Evolutionary conservation across 2,797 vertebrate genomes (phyloP).

Genomic region (Ctenopoma multispine): DNA sequence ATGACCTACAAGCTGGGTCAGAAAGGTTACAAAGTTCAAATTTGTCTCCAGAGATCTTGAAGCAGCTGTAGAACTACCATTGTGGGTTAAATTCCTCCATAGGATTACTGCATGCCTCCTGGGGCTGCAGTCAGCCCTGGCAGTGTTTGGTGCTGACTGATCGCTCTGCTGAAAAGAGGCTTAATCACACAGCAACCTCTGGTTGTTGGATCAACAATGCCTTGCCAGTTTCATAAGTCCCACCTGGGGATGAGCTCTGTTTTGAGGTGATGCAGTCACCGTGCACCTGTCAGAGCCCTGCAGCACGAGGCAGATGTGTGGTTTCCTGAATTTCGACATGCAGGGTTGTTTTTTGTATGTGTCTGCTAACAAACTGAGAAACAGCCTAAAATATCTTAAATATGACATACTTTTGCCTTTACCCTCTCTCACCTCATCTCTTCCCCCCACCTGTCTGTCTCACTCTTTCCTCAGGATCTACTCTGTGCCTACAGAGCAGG

Average conservation of each 20-base stretch:
- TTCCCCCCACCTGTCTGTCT: background rate
- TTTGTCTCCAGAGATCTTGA: constrained; percentile 30
- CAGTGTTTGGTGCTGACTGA: constrained; percentile 81
- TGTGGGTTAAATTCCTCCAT: constrained; percentile 79
- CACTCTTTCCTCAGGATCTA: constrained; percentile 76
- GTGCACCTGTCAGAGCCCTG: constrained; percentile 67
- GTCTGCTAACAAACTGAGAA: constrained; percentile 44
- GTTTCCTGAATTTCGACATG: constrained; percentile 45
- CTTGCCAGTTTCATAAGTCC: constrained; percentile 70
- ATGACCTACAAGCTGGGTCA: constrained; percentile 30
- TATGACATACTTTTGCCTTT: constrained; percentile 42
- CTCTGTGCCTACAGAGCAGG: constrained; percentile 82
- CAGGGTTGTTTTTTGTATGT: constrained; percentile 35
- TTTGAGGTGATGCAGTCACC: constrained; percentile 65
- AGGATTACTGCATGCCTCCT: constrained; percentile 78
- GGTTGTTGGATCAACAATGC: constrained; percentile 83
- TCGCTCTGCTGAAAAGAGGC: constrained; percentile 80
- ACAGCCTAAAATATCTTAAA: constrained; percentile 44
- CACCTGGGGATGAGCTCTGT: constrained; percentile 76
- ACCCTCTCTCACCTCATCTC: constrained; percentile 18
- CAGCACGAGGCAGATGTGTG: constrained; percentile 32
- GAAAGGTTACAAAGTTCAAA: constrained; percentile 49
- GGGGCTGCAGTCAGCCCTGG: constrained; percentile 74
- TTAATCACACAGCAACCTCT: constrained; percentile 85
- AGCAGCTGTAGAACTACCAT: constrained; percentile 7